Evolutionary conservation across 2,797 vertebrate species (phyloP), one percentile per base, ranked within the genome.

Genomic region (Sebastes minor): DNA sequence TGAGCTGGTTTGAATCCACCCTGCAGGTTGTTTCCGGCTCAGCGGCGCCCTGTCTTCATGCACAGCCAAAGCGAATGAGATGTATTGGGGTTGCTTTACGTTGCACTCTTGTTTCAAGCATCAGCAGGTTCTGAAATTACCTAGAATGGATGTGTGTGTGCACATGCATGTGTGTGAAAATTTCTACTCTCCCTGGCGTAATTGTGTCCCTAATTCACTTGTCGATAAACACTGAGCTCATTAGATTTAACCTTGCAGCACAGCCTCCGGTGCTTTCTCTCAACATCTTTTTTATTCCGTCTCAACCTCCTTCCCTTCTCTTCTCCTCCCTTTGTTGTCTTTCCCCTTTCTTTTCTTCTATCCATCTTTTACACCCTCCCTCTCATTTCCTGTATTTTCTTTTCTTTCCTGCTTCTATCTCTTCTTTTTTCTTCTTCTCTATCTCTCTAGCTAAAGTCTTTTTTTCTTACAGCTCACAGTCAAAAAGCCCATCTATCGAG

Each of bases 191-290:
- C 61, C 53, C n/a, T 23, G 33, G n/a, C 1, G 61, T 74, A 78
- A 84, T 71, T 80, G 76, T 64, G 78, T 83, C 63, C 33, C 62
- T 72, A 71, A 91, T 84, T 86, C 69, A 76, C 65, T 69, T 32
- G 46, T 85, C 60, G 38, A 86, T 90, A 85, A 88, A 86, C 49
- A 73, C 59, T 63, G 74, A 75, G 71, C 85, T 90, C 82, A 78
- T 91, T 86, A 85, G 70, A 60, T 84, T 86, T 69, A 89, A 91
- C 83, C 84, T 90, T 82, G 84, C 84, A 86, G 91, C 87, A 18
- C 64, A 77, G 87, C 85, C 83, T 71, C 32, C 10, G 68, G 89
- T 78, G 80, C 49, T 78, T 81, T 87, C 81, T 85, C 57, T 76
- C 76, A 76, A 60, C 69, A 52, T 57, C 38, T 56, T 81, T 69